A percentile compares a stretch with the other conserved stretches of the same genome.
Conservation (phyloP, 2,797 vertebrate genomes). For the Platyrinchus mystaceus region DNA sequence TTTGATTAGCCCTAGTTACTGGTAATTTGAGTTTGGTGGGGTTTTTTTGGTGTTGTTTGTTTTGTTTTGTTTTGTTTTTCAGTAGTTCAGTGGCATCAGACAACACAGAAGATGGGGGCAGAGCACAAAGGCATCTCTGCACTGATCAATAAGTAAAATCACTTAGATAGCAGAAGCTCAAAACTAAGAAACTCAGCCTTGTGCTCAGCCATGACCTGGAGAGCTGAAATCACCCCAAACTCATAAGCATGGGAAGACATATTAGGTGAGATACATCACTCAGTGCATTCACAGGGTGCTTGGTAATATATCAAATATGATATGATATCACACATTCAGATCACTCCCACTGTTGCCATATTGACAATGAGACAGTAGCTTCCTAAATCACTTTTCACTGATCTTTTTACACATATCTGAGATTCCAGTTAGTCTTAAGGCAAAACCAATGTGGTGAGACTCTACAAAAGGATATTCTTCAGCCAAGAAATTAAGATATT, state of each 20-base stretch:
- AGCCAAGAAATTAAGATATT: not conserved
- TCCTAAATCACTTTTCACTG: not conserved
- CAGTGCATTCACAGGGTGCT: not conserved
- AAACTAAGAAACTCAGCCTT: not conserved
- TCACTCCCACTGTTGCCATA: not conserved
- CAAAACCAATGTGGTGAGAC: not conserved
- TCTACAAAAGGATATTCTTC: not conserved
- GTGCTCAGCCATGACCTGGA: not conserved
- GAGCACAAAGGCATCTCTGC: not conserved
- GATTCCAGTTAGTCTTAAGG: not conserved
- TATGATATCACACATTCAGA: not conserved
- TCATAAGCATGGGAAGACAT: not conserved
- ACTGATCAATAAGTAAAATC: not conserved
- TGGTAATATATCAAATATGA: not conserved
- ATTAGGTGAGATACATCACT: not conserved
- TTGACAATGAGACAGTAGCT: not conserved
- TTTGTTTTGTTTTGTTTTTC: not conserved
- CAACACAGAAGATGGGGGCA: fast-evolving
- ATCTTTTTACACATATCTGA: not conserved
- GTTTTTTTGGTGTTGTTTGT: too few species aligned
- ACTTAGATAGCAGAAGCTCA: not conserved
- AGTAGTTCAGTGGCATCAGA: not conserved
- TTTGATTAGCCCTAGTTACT: not conserved
- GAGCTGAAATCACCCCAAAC: not conserved
- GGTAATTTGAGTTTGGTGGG: not conserved